phyloP scores from a whole-genome alignment of 2,797 vertebrate species.

The Syngnathus acus region DNA sequence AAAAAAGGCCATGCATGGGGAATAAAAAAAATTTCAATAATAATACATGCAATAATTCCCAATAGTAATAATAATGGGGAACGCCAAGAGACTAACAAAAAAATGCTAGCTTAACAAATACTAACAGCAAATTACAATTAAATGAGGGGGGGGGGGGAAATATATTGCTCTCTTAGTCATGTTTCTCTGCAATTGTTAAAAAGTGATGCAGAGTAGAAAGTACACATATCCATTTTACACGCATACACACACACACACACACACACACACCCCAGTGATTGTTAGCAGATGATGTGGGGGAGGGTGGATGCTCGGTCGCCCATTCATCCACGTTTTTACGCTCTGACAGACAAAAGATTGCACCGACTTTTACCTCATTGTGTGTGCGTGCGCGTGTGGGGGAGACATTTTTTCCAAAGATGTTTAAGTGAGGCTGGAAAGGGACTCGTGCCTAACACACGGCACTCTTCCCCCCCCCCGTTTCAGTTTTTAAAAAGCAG shows the following conservation, averaged over 20 bases:
- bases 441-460: background rate
- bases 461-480: background rate
- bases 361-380: slow-evolving; percentile 23
- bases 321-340: background rate
- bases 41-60: no score
- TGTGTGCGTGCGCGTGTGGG: slow-evolving; percentile 4
- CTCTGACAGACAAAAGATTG: slow-evolving; percentile 31
- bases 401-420: background rate
- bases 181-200: background rate
- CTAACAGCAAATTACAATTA: no score
- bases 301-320: background rate
- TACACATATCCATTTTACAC: background rate
- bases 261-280: slow-evolving; percentile 24
- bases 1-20: background rate
- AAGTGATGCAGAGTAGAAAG: background rate
- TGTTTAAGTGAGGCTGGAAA: background rate
- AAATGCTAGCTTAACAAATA: no score
- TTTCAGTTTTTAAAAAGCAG: background rate
- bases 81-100: no score
- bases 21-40: background rate
- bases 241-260: slow-evolving; percentile 17
- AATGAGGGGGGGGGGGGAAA: no score
- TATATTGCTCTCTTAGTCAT: background rate
- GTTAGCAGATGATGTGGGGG: background rate
- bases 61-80: no score